Percentiles rank a stretch among this genome's conserved stretches.
Conservation (phyloP, 1,140 invertebrate species). For the Spodoptera frugiperda region DNA sequence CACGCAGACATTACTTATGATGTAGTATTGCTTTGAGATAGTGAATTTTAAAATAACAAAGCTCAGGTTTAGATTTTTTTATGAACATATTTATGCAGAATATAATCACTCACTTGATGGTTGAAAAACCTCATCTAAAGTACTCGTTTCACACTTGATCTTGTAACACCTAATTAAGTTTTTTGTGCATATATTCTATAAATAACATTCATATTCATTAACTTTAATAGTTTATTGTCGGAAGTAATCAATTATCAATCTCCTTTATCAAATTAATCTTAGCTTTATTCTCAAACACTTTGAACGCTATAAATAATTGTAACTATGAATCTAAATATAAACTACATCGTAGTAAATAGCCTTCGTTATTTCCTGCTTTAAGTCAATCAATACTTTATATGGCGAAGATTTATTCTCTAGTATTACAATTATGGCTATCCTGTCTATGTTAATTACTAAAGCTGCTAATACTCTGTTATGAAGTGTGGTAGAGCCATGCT, state of each 20-base stretch:
- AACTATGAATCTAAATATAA: slow-evolving; percentile 15
- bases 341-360: neutral
- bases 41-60: too few species aligned
- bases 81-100: too few species aligned
- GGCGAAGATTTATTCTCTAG: neutral
- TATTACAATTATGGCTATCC: neutral
- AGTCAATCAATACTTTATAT: neutral
- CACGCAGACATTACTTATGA: too few species aligned
- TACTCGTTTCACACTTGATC: neutral
- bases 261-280: neutral
- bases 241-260: neutral
- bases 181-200: too few species aligned
- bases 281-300: slow-evolving; percentile 3
- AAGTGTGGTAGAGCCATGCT: too few species aligned
- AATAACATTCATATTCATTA: too few species aligned
- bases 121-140: neutral
- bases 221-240: neutral
- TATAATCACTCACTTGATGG: too few species aligned
- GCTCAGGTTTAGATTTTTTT: too few species aligned
- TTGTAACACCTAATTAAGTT: too few species aligned
- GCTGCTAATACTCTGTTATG: neutral
- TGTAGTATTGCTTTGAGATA: too few species aligned
- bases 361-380: slow-evolving; percentile 10
- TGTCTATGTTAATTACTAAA: neutral
- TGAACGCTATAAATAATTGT: slow-evolving; percentile 10